Conservation (phyloP, 1,140 invertebrate genomes). For the Danaus melanippus region DNA sequence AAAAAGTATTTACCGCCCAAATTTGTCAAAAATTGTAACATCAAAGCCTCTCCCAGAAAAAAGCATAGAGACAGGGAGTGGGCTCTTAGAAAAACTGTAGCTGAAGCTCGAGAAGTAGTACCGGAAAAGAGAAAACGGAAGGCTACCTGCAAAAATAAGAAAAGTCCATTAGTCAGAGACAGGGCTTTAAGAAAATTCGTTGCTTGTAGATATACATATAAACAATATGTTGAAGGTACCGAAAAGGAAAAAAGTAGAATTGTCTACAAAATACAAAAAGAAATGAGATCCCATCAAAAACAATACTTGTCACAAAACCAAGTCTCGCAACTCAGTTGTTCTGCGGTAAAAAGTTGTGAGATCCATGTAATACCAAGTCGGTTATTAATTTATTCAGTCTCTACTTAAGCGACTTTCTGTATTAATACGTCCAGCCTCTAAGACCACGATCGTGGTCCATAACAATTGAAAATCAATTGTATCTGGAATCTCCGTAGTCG, state of each 20-base stretch:
- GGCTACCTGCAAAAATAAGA: constrained; percentile 16
- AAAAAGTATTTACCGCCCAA: constrained; percentile 11
- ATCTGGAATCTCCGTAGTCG: too few species aligned
- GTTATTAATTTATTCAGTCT: too few species aligned
- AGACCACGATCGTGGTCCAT: too few species aligned
- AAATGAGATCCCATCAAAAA: constrained; percentile 7
- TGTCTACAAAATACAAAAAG: constrained; percentile 8
- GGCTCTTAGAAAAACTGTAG: constrained; percentile 18
- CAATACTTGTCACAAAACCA: too few species aligned
- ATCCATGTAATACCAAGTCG: too few species aligned
- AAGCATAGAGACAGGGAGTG: constrained; percentile 13
- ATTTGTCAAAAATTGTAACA: constrained; percentile 1
- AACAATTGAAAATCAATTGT: too few species aligned
- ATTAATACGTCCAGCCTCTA: too few species aligned
- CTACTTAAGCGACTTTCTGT: too few species aligned
- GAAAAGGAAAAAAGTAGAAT: constrained; percentile 2
- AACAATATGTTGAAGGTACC: neutral
- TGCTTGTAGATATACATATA: neutral
- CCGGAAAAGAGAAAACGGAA: constrained; percentile 19
- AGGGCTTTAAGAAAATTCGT: constrained; percentile 5
- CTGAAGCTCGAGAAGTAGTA: constrained; percentile 20
- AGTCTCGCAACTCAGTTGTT: too few species aligned
- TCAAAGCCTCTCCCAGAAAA: constrained; percentile 4
- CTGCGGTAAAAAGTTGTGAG: too few species aligned
- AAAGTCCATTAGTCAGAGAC: constrained; percentile 1